These are phyloP conservation scores for Polypterus bichir DNA, from an alignment of 2,113 vertebrate species.

Conservation along the genomic window DNA sequence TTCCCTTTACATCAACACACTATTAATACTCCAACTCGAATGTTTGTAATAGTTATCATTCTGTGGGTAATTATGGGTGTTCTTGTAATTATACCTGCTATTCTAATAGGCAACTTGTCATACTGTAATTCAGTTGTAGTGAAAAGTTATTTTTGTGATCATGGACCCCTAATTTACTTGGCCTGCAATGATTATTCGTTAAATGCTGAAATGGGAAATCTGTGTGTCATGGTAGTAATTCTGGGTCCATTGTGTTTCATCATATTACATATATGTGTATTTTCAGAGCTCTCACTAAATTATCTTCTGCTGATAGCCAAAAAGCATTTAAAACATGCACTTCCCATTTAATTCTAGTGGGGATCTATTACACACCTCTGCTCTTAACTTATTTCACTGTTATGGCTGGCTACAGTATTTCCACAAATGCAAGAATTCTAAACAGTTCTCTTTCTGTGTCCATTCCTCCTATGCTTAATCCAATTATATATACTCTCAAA, in stretches of 20 bases:
- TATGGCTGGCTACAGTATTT: constrained; percentile 14
- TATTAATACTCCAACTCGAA: background rate
- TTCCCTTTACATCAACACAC: background rate
- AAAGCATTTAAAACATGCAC: constrained; percentile 40
- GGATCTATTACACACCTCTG: constrained; percentile 27
- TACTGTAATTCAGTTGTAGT: constrained; percentile 7
- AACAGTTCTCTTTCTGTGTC: constrained; percentile 33
- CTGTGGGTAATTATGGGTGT: background rate
- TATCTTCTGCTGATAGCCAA: constrained; percentile 18
- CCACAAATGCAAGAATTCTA: constrained; percentile 36
- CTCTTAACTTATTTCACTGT: background rate
- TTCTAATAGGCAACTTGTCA: background rate
- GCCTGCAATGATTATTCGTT: constrained; percentile 1
- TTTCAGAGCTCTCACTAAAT: constrained; percentile 18
- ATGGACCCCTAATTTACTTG: background rate
- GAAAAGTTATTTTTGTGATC: constrained; percentile 8
- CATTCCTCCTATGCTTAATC: constrained; percentile 25
- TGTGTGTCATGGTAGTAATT: background rate
- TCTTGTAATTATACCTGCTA: background rate
- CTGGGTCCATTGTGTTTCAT: background rate
- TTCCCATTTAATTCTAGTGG: constrained; percentile 35
- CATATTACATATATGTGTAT: background rate
- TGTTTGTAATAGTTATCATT: background rate
- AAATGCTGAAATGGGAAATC: background rate
- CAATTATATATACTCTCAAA: constrained; percentile 28